Conservation (phyloP, 2,888 invertebrate genomes). For the Busseola fusca region DNA sequence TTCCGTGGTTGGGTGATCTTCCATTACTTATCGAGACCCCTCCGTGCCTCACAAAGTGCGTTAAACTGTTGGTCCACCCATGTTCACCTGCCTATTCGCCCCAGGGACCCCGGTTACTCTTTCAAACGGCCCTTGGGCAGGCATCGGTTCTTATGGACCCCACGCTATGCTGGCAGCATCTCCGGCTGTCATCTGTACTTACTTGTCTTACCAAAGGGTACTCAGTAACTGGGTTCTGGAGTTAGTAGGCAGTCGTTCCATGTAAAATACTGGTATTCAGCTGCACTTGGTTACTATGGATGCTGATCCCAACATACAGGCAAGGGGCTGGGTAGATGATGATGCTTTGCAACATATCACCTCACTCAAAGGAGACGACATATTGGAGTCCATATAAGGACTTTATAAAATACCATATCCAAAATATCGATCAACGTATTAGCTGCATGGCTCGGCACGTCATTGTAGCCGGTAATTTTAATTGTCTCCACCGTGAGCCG, state of each 20-base stretch:
- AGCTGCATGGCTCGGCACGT: slow-evolving; percentile 45
- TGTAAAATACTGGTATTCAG: not conserved
- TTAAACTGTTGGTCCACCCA: too few relatives aligned
- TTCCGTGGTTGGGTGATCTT: not conserved
- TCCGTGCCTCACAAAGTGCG: too few relatives aligned
- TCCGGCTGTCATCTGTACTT: too few relatives aligned
- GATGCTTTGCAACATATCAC: not conserved
- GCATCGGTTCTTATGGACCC: too few relatives aligned
- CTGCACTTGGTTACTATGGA: too few relatives aligned
- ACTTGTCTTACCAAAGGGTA: not conserved
- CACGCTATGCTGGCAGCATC: too few relatives aligned
- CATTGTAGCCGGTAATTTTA: slow-evolving; percentile 69
- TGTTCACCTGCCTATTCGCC: too few relatives aligned
- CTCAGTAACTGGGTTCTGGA: not conserved
- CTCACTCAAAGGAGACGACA: too few relatives aligned
- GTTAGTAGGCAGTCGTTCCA: not conserved
- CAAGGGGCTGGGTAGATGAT: not conserved
- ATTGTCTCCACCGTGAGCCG: slow-evolving; percentile 66
- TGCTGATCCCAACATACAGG: too few relatives aligned
- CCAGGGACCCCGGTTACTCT: too few relatives aligned
- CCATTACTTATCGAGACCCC: not conserved
- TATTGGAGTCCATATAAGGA: too few relatives aligned
- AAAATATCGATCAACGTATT: not conserved
- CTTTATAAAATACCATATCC: slow-evolving; percentile 42
- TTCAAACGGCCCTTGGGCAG: too few relatives aligned